phyloP scores from a whole-genome alignment of 2,888 invertebrate genomes.

The Pristionchus mayeri region DNA sequence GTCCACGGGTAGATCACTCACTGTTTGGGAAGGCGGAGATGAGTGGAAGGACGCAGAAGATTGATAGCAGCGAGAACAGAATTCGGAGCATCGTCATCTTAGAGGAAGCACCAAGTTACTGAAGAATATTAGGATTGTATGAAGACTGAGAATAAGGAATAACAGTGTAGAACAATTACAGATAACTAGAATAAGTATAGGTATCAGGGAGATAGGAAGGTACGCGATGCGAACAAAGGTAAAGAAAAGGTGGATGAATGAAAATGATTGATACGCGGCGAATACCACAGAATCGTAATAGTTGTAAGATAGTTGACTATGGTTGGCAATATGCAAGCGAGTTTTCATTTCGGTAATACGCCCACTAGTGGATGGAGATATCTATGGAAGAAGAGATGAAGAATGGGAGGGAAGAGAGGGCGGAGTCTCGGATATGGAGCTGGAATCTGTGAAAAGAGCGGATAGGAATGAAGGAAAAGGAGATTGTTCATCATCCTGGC shows the following conservation, averaged over 20 bases:
- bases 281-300: too few relatives aligned
- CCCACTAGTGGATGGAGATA: too few relatives aligned
- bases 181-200: not conserved
- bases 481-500: constrained; percentile 5
- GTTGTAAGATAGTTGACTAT: too few relatives aligned
- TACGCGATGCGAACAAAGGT: not conserved
- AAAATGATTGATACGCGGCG: not conserved
- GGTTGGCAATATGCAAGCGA: too few relatives aligned
- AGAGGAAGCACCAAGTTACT: not conserved
- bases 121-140: not conserved
- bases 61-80: not conserved
- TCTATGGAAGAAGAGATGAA: not conserved
- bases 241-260: not conserved
- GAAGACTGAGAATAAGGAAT: not conserved
- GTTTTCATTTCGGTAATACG: too few relatives aligned
- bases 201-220: too few relatives aligned
- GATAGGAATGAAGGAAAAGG: not conserved
- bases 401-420: not conserved
- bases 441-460: not conserved
- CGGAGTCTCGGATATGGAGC: not conserved
- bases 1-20: not conserved
- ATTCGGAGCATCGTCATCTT: not conserved
- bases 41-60: not conserved
- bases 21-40: not conserved
- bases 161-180: not conserved